Base-by-base conservation (phyloP, 2,797 vertebrate genomes). In the Semotilus atromaculatus region DNA sequence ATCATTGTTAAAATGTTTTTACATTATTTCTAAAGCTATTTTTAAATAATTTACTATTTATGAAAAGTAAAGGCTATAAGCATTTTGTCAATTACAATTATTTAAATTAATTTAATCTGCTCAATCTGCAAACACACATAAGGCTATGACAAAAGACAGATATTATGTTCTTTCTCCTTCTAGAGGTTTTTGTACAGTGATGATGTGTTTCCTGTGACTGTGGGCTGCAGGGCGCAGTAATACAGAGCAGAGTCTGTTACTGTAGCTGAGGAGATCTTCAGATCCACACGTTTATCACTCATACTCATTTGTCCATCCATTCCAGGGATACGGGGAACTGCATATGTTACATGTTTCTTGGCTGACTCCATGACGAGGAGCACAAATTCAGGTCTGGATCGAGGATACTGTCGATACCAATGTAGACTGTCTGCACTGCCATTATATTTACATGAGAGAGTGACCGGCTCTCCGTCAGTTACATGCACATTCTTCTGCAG, bases 381-480 rank as follows among this genome's bases (percentile, higher is more conserved):
- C 31, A 88, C 68, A 72, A 76, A 85, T 80, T 75, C 62, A 51
- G 88, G 88, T 51, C 34, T 80, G 4, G 68, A 71, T 81, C 75
- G 34, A n/a, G 72, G 53, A 70, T 86, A 53, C 36, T 86, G 75
- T 26, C 80, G 75, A 86, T 86, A 85, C 85, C 88, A 88, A 6
- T 62, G 80, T 1, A 88, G 48, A 79, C n/a, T 73, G 5, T 81
- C 0, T 19, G 16, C 85, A 43, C n/a, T 38, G 29, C 70, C 78
- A 19, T 80, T 45, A 77, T 86, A 88, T 77, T 21, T 72, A 23
- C 83, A 88, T 67, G 74, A 80, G 26, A 86, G 70, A 31, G 3
- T 55, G 21, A 85, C 36, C 64, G 58, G 9, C 45, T 55, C 14
- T 4, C 66, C 55, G 55, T 78, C 85, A 38, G 64, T 45, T 40